These are phyloP conservation scores for Athalia circularis DNA, from an alignment of 2,888 invertebrate species.

Conservation along the genomic window DNA sequence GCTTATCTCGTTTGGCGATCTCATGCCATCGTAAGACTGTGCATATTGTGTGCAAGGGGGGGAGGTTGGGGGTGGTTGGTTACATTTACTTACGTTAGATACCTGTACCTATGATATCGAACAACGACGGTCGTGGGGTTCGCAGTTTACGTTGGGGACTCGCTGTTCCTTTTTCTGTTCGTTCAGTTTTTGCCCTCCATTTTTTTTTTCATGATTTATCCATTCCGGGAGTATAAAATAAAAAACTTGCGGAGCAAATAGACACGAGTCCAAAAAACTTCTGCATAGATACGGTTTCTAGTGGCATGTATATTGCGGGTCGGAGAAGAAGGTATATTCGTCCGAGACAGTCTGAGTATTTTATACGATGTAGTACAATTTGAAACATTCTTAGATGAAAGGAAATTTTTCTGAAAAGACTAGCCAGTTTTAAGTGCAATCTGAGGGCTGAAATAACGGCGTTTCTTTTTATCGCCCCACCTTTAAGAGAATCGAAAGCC, in stretches of 20 bases:
- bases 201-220: not conserved
- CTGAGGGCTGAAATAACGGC: not conserved
- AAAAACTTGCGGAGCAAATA: not conserved
- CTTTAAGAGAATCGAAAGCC: not conserved
- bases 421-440: not conserved
- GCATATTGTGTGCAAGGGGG: not conserved
- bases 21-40: not conserved
- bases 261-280: not conserved
- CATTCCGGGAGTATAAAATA: not conserved
- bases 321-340: no score
- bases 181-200: not conserved
- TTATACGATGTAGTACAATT: no score
- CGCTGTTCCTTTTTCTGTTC: not conserved
- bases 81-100: not conserved
- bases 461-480: not conserved
- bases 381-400: not conserved
- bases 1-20: slow-evolving; percentile 25
- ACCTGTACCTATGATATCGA: not conserved
- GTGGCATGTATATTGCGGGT: no score
- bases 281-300: not conserved
- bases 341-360: no score
- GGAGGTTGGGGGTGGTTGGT: not conserved
- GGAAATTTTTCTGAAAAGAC: not conserved
- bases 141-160: slow-evolving; percentile 10
- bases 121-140: not conserved